A percentile compares a stretch with the other conserved stretches of the same genome.
Conservation (phyloP, 2,113 vertebrate species). For the Antechinus flavipes region DNA sequence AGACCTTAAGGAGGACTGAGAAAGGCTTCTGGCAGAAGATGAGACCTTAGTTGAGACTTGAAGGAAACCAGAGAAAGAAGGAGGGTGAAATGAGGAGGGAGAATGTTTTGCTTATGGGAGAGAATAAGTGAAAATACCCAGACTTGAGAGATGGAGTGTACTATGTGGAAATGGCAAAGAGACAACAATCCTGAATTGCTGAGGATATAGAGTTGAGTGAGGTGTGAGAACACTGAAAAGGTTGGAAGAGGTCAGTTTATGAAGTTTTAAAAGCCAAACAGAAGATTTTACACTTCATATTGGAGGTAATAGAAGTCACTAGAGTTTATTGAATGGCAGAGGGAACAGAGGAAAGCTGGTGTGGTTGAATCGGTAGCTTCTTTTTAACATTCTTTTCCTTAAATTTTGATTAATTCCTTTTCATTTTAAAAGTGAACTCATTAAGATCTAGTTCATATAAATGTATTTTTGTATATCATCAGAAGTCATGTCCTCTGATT, state of each 20-base stretch:
- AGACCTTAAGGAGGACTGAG: not conserved
- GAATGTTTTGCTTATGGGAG: not conserved
- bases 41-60: not conserved
- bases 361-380: not conserved
- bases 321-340: not conserved
- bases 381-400: too few species aligned
- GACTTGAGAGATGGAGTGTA: not conserved
- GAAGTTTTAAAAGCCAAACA: not conserved
- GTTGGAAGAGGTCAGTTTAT: not conserved
- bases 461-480: not conserved
- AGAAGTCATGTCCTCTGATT: not conserved
- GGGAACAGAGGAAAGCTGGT: not conserved
- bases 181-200: not conserved
- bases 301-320: not conserved
- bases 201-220: not conserved
- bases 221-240: not conserved
- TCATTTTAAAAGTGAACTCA: not conserved
- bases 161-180: not conserved
- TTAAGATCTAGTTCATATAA: not conserved
- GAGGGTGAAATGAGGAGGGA: not conserved
- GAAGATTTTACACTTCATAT: not conserved
- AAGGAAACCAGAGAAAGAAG: not conserved
- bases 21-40: not conserved
- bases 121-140: not conserved
- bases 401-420: too few species aligned